A percentile compares a stretch with the other conserved stretches of the same genome.
phyloP scores from a whole-genome alignment of 2,113 vertebrate genomes.

The Catharus fuscescens region DNA sequence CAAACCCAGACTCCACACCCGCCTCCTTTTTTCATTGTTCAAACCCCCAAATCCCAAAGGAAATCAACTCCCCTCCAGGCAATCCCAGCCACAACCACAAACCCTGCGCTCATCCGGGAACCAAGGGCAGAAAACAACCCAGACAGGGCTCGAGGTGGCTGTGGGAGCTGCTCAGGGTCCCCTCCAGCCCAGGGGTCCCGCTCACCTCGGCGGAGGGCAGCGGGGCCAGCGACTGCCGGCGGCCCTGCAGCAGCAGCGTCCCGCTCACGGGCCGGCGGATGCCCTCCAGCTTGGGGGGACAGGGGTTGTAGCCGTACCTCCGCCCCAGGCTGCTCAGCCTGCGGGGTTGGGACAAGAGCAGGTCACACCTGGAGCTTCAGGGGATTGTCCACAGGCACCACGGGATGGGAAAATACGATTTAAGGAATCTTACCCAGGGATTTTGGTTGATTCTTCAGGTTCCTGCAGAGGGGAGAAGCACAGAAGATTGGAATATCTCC shows the following conservation, averaged over 20 bases:
- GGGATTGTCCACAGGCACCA: rapidly evolving
- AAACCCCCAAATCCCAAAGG: rapidly evolving
- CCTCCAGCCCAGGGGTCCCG: rapidly evolving
- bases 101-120: rapidly evolving
- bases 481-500: background rate
- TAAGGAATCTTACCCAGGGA: constrained; percentile 57
- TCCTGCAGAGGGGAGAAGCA: constrained; percentile 72
- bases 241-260: constrained; percentile 66
- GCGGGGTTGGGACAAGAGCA: rapidly evolving
- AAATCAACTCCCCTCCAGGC: background rate
- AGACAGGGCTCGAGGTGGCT: rapidly evolving
- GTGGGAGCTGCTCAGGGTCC: rapidly evolving
- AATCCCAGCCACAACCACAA: background rate
- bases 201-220: constrained; percentile 59
- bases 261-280: constrained; percentile 70
- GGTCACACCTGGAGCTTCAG: rapidly evolving
- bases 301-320: constrained; percentile 76
- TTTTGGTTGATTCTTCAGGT: constrained; percentile 70
- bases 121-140: rapidly evolving
- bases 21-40: rapidly evolving
- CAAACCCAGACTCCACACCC: rapidly evolving
- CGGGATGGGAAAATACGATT: rapidly evolving
- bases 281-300: constrained; percentile 64
- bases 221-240: background rate
- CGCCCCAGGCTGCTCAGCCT: constrained; percentile 57